Conservation (phyloP, 1,140 invertebrate species). For the Drosophila trapezifrons region DNA sequence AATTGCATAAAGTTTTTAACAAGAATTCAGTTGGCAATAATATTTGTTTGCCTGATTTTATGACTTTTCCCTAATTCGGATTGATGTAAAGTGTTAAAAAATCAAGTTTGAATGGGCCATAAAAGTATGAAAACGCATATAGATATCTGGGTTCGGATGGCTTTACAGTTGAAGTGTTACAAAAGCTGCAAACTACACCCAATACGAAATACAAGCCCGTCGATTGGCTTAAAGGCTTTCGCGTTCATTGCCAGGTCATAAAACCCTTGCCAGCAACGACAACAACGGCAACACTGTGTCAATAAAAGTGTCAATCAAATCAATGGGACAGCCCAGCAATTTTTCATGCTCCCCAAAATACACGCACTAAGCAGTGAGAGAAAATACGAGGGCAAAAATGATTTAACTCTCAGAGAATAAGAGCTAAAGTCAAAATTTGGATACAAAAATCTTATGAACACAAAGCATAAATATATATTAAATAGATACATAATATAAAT, state of each 20-base stretch:
- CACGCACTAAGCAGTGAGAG: slow-evolving; percentile 7
- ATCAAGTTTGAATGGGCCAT: slow-evolving; percentile 33
- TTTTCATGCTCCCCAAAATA: slow-evolving; percentile 51
- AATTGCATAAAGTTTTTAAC: not conserved
- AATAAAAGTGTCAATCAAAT: slow-evolving; percentile 82
- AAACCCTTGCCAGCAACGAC: slow-evolving; percentile 54
- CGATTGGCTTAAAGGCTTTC: slow-evolving; percentile 62
- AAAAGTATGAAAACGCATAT: slow-evolving; percentile 34
- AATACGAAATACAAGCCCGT: slow-evolving; percentile 13
- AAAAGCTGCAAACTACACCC: slow-evolving; percentile 24
- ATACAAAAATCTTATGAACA: no score
- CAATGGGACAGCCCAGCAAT: slow-evolving; percentile 67
- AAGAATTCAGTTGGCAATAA: slow-evolving; percentile 1
- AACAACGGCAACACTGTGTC: slow-evolving; percentile 65
- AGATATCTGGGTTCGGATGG: slow-evolving; percentile 19
- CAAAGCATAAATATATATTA: not conserved
- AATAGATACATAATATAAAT: not conserved
- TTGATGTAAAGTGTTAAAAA: slow-evolving; percentile 46
- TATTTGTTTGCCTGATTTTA: slow-evolving; percentile 30
- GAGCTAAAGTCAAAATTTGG: no score
- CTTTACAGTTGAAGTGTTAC: slow-evolving; percentile 21
- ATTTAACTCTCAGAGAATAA: no score
- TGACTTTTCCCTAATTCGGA: slow-evolving; percentile 19
- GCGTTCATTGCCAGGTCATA: slow-evolving; percentile 62
- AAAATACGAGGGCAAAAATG: not conserved